Evolutionary conservation across 2,113 vertebrate species (phyloP), one percentile per base, ranked within the genome.

Genomic region (Salvelinus alpinus): DNA sequence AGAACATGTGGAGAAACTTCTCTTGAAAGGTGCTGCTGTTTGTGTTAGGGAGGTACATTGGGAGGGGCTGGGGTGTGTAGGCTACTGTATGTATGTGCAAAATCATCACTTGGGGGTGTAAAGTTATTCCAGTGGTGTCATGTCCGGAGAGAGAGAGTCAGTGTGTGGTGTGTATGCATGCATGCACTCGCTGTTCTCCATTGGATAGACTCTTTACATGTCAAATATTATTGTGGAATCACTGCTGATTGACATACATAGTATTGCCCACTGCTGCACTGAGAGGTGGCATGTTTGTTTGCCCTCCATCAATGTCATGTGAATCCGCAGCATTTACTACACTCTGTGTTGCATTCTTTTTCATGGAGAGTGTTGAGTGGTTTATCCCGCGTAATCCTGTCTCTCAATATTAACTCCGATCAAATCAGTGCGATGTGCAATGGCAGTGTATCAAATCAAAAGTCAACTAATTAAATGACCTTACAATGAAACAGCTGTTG

Each of bases 161-260:
- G 31, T 1, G 31, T 34, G 31, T 6, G 31, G 6, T 34, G 34
- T 34, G 34, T 11, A 9, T 44, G 38, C 18, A 12, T 25, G 73
- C 16, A 62, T 44, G 51, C 4, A 16, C 51, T 18, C 81, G 85
- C 76, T 71, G 71, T 71, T 74, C 72, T 73, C 74, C 78, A 78
- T 78, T 71, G 78, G 84, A 82, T 84, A 76, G 59, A 72, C 78
- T 86, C 83, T 86, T 44, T 44, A 44, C 38, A 38, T 38, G 38
- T 64, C 81, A 81, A 64, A 77, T 88, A 78, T 85, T 78, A 78
- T 79, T 73, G 70, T 69, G 87, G 87, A 90, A 62, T 62, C 59
- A 22, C 59, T 8, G 7, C 59, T 62, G 59, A 62, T 62, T 62
- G 59, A 62, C 18, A 62, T 22, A 24, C 11, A 62, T 13, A 62